These are phyloP conservation scores for Macrophya alboannulata DNA, from an alignment of 2,888 invertebrate genomes.

Conservation along the genomic window DNA sequence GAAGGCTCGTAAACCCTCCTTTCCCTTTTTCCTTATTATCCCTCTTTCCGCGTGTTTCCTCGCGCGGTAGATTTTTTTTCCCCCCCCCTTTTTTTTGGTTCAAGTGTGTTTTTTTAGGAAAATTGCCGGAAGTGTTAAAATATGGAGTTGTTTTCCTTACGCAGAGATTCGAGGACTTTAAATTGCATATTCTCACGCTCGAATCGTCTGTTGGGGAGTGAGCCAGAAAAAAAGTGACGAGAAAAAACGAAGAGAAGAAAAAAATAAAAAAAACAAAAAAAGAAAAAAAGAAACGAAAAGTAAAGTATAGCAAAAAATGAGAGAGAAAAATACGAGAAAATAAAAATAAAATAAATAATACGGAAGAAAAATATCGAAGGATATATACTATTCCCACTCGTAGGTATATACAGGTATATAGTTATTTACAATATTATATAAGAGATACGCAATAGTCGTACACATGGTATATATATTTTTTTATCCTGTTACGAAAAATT, in stretches of 20 bases:
- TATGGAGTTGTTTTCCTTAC: constrained; percentile 55
- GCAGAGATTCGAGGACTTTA: constrained; percentile 43
- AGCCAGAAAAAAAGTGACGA: constrained; percentile 17
- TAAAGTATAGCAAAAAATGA: neutral
- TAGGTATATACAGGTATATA: neutral
- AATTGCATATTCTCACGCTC: constrained; percentile 42
- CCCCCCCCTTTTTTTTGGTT: neutral
- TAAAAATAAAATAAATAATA: neutral
- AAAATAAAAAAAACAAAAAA: no score
- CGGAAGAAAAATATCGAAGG: neutral
- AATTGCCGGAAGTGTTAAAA: constrained; percentile 53
- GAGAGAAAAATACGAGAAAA: neutral
- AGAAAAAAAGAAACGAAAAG: no score
- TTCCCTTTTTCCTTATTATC: constrained; percentile 26
- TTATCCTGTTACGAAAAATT: no score
- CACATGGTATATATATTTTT: neutral
- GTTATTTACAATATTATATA: constrained; percentile 2
- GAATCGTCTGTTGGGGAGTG: constrained; percentile 42
- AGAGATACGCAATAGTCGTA: neutral
- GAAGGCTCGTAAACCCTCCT: constrained; percentile 24
- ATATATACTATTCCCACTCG: neutral
- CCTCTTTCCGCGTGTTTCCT: constrained; percentile 31
- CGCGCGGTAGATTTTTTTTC: neutral
- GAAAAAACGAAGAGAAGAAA: neutral
- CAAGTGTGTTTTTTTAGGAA: constrained; percentile 25